Evolutionary conservation across 2,797 vertebrate genomes (phyloP).

Genomic region (Protonibea diacanthus): DNA sequence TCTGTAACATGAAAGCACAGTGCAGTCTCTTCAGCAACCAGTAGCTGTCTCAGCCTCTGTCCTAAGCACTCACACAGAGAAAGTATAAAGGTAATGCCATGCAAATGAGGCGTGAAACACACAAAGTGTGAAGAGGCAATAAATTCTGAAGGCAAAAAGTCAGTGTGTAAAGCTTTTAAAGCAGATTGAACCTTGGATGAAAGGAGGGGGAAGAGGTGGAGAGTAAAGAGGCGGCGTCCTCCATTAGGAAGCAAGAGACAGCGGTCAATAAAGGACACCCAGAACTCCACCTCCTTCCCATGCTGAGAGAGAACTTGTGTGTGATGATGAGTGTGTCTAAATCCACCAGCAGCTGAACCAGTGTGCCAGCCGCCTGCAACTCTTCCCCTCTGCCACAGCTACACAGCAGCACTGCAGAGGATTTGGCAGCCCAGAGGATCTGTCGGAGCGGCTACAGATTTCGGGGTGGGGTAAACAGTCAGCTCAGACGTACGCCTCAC

Average conservation of each 20-base stretch:
- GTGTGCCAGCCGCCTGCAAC: constrained; percentile 65
- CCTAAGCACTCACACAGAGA: constrained; percentile 28
- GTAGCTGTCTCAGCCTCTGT: constrained; percentile 44
- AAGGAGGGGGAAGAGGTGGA: constrained; percentile 49
- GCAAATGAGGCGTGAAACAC: constrained; percentile 41
- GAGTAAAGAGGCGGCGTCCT: constrained; percentile 45
- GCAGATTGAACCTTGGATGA: constrained; percentile 45
- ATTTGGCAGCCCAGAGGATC: constrained; percentile 72
- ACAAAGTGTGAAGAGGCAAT: constrained; percentile 23
- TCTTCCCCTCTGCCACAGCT: constrained; percentile 54
- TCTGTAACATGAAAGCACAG: constrained; percentile 36
- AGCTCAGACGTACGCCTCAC: constrained; percentile 40
- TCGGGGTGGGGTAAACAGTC: constrained; percentile 63
- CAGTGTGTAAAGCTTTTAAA: constrained; percentile 54
- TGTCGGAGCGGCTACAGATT: constrained; percentile 57
- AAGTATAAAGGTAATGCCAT: constrained; percentile 45
- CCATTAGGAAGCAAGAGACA: constrained; percentile 64
- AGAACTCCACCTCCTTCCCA: constrained; percentile 71
- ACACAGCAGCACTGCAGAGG: constrained; percentile 78
- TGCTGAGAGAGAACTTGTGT: constrained; percentile 70
- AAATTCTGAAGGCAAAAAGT: constrained; percentile 27
- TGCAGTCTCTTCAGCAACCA: constrained; percentile 49
- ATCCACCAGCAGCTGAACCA: constrained; percentile 67
- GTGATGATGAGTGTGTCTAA: constrained; percentile 66
- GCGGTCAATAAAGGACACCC: constrained; percentile 77